These are phyloP conservation scores for Exocentrus adspersus DNA, from an alignment of 2,888 invertebrate genomes.

Conservation along the genomic window DNA sequence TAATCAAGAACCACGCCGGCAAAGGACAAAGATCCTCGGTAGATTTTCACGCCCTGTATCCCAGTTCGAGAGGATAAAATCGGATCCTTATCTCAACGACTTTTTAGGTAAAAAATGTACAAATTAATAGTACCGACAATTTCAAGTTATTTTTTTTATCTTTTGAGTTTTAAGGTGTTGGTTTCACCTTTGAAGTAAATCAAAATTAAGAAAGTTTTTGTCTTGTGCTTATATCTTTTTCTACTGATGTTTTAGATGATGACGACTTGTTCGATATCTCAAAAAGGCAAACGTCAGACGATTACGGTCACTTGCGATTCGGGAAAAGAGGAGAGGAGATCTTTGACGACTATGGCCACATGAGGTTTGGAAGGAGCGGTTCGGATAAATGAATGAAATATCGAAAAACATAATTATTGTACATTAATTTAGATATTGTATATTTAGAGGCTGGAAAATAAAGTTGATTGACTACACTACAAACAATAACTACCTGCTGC, in stretches of 20 bases:
- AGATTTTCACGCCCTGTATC: conserved; percentile 42
- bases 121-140: too few species aligned
- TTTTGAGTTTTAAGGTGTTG: too few species aligned
- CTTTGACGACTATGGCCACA: conserved; percentile 80
- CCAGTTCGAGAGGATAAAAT: conserved; percentile 50
- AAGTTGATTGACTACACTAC: conserved; percentile 19
- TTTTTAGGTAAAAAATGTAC: conserved; percentile 53
- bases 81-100: conserved; percentile 50
- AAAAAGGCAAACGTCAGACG: conserved; percentile 66
- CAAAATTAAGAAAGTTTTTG: too few species aligned
- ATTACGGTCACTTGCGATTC: conserved; percentile 72
- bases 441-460: conserved; percentile 35
- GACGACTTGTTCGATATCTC: conserved; percentile 64
- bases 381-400: conserved; percentile 16
- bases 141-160: too few species aligned
- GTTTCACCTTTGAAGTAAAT: too few species aligned
- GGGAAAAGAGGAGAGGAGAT: conserved; percentile 72
- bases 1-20: conserved; percentile 41
- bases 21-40: conserved; percentile 44
- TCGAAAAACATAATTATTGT: not conserved
- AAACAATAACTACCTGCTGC: too few species aligned
- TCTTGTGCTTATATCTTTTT: too few species aligned
- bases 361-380: conserved; percentile 75
- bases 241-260: too few species aligned
- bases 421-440: conserved; percentile 9